phyloP scores from a whole-genome alignment of 1,140 invertebrate genomes.

The Papilio helenus region DNA sequence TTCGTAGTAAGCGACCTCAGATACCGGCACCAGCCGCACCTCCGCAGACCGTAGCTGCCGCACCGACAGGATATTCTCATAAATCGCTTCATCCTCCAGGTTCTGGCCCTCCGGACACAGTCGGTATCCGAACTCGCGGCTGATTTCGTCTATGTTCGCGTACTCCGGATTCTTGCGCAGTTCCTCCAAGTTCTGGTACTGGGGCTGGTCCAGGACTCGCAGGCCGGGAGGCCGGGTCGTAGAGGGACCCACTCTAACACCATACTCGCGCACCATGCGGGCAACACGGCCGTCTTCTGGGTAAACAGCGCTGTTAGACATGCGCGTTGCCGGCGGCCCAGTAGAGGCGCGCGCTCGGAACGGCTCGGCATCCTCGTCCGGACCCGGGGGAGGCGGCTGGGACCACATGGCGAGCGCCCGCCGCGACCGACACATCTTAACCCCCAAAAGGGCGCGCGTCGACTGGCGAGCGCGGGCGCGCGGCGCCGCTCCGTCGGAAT shows the following conservation, averaged over 20 bases:
- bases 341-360: constrained; percentile 63
- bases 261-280: constrained; percentile 76
- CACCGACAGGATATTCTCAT: constrained; percentile 79
- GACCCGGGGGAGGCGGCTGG: constrained; percentile 73
- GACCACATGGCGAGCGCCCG: constrained; percentile 76
- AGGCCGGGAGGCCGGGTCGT: constrained; percentile 65
- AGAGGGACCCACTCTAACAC: constrained; percentile 69
- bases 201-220: constrained; percentile 68
- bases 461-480: constrained; percentile 78
- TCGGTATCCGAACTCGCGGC: constrained; percentile 78
- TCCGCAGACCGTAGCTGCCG: constrained; percentile 79
- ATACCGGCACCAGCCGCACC: constrained; percentile 79
- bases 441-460: constrained; percentile 82
- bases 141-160: constrained; percentile 79
- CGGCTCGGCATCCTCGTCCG: constrained; percentile 70
- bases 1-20: constrained; percentile 76
- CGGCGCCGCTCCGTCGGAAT: constrained; percentile 77
- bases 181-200: constrained; percentile 78
- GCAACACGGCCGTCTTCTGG: constrained; percentile 62
- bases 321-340: constrained; percentile 50
- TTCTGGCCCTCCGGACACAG: constrained; percentile 81
- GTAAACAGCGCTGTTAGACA: constrained; percentile 56
- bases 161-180: constrained; percentile 77
- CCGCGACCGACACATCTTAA: constrained; percentile 82
- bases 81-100: constrained; percentile 79